Evolutionary conservation across 1,140 invertebrate species (phyloP).

Genomic region (Oryzaephilus surinamensis): DNA sequence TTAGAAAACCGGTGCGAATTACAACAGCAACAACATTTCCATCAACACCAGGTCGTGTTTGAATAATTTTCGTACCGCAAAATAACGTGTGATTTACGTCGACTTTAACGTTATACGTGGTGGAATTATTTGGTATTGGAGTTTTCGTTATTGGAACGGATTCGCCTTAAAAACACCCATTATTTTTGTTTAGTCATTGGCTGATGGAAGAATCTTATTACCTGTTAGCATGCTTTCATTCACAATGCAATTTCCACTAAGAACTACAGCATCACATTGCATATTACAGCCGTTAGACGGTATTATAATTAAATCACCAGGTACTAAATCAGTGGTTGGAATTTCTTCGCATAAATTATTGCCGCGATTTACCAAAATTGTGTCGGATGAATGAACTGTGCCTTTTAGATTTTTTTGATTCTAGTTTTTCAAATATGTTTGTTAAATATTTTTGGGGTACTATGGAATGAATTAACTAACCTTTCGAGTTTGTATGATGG

Average conservation of each 20-base stretch:
- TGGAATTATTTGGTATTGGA: constrained; percentile 55
- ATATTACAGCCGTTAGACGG: constrained; percentile 68
- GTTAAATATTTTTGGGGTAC: not conserved
- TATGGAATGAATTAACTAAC: constrained; percentile 37
- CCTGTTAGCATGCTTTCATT: constrained; percentile 98
- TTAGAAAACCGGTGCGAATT: constrained; percentile 74
- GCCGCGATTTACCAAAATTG: constrained; percentile 42
- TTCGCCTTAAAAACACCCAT: constrained; percentile 45
- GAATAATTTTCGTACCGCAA: constrained; percentile 92
- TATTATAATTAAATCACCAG: constrained; percentile 72
- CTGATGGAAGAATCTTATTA: constrained; percentile 35
- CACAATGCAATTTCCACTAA: constrained; percentile 80
- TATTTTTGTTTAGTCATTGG: not conserved
- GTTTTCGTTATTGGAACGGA: constrained; percentile 91
- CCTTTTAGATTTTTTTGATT: constrained; percentile 61
- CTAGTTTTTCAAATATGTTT: constrained; percentile 32
- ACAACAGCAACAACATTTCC: constrained; percentile 59
- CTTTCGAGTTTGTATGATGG: constrained; percentile 73
- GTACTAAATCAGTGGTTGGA: constrained; percentile 57
- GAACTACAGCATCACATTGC: constrained; percentile 75
- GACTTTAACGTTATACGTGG: constrained; percentile 66
- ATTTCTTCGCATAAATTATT: constrained; percentile 20
- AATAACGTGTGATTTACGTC: constrained; percentile 86
- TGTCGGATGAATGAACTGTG: constrained; percentile 56
- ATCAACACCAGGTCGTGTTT: constrained; percentile 81